Evolutionary conservation across 2,797 vertebrate genomes (phyloP), one percentile per base, ranked within the genome.

Genomic region (Sebastes reedi): DNA sequence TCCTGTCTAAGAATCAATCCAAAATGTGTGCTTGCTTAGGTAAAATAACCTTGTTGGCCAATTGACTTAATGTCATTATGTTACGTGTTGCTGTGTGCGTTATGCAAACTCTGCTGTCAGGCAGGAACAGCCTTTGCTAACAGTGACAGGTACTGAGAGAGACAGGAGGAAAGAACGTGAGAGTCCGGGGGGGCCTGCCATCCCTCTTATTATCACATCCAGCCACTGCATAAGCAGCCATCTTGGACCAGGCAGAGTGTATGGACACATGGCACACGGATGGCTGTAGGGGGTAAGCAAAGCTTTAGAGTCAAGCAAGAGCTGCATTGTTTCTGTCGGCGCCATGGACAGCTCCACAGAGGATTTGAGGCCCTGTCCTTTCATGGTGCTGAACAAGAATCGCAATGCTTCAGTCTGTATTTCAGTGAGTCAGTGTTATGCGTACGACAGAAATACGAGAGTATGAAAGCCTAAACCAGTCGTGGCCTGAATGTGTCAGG

Each of bases 401-500:
- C 61, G 85, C 52, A 46, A 18, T 55, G 69, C 77, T 87, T 65
- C 32, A 58, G 73, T 82, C 80, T 80, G 79, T 79, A 81, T 85
- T 86, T 81, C 72, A 80, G 68, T 68, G 79, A 89, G 72, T 84
- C 85, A 80, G 60, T 75, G 86, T 56, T 72, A 77, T 80, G 84
- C 29, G n/a, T 81, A 78, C 24, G 42, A 92, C 87, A 90, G 75
- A 80, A 88, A 87, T 89, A 85, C 75, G 80, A 81, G 81, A 30
- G 79, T 82, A 77, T 88, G 80, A 86, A 88, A 93, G 83, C 85
- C 66, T 88, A 90, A 91, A 93, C 83, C 87, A 91, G 88, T 85
- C 80, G 73, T 92, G 91, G 84, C 91, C 93, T 92, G 86, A 93
- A 92, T 94, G 88, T 94, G 92, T 94, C 93, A 93, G 84, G 89